Percentiles rank a stretch among this genome's conserved stretches.
These are phyloP conservation scores for Puntigrus tetrazona DNA, from an alignment of 2,113 vertebrate genomes.

Conservation along the genomic window DNA sequence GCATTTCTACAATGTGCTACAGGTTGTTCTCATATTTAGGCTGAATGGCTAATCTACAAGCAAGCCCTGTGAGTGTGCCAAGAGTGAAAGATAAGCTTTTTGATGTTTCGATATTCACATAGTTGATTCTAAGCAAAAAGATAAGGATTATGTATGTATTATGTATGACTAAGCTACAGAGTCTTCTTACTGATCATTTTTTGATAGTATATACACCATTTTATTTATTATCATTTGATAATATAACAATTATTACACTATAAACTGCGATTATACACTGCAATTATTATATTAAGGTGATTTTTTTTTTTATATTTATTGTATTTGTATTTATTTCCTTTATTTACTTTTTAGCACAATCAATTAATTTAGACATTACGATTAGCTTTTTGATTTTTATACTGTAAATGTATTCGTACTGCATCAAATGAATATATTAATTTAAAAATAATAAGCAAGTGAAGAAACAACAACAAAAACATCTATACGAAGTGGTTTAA, in stretches of 20 bases:
- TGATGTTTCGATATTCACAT: neutral
- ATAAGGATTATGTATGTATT: no score
- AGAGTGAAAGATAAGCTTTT: neutral
- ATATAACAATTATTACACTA: neutral
- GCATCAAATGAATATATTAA: no score
- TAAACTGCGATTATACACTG: neutral
- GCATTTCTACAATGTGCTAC: neutral
- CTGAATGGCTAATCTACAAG: neutral
- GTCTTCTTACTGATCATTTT: no score
- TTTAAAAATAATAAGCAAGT: no score
- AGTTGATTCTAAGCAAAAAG: no score
- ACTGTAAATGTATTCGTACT: no score
- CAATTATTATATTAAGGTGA: neutral
- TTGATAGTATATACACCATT: no score
- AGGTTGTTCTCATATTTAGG: neutral
- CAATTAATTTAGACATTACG: neutral
- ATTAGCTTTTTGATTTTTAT: neutral
- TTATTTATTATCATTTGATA: no score
- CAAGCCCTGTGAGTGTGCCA: neutral
- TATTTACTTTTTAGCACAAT: neutral
- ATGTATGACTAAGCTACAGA: no score
- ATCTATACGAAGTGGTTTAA: no score
- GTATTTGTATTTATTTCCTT: neutral
- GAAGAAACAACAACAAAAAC: no score
- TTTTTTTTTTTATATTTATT: neutral